Percentiles rank a stretch among this genome's conserved stretches.
These are phyloP conservation scores for Octomys mimax DNA, from an alignment of 2,797 vertebrate genomes.

Conservation along the genomic window DNA sequence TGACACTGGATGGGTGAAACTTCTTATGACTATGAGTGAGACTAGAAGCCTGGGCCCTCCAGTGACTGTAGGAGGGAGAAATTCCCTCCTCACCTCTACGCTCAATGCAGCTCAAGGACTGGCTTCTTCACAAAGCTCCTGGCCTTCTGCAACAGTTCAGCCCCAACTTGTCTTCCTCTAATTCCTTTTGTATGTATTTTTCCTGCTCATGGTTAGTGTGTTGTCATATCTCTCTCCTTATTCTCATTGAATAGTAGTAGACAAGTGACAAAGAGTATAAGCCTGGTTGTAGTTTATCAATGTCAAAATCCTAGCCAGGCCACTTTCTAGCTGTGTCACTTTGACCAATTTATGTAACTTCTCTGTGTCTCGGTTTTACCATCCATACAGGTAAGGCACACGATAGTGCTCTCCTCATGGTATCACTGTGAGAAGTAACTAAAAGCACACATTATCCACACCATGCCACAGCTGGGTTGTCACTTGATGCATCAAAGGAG, in stretches of 20 bases:
- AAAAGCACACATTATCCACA: background rate
- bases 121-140: background rate
- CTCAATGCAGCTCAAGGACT: background rate
- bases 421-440: background rate
- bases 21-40: background rate
- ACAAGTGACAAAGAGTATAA: background rate
- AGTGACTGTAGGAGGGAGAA: background rate
- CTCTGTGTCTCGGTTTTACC: background rate
- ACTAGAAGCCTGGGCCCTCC: background rate
- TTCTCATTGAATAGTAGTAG: background rate
- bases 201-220: background rate
- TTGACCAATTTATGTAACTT: background rate
- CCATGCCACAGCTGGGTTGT: background rate
- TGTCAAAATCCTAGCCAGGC: background rate
- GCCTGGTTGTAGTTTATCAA: background rate
- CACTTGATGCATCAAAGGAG: background rate
- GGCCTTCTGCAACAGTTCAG: background rate
- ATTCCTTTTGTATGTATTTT: background rate
- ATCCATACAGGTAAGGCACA: background rate
- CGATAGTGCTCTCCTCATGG: background rate
- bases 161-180: background rate
- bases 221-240: background rate
- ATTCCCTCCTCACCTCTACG: background rate
- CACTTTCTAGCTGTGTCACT: background rate
- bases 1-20: background rate